phyloP scores from a whole-genome alignment of 2,888 invertebrate species.

The Phytoseiulus persimilis region DNA sequence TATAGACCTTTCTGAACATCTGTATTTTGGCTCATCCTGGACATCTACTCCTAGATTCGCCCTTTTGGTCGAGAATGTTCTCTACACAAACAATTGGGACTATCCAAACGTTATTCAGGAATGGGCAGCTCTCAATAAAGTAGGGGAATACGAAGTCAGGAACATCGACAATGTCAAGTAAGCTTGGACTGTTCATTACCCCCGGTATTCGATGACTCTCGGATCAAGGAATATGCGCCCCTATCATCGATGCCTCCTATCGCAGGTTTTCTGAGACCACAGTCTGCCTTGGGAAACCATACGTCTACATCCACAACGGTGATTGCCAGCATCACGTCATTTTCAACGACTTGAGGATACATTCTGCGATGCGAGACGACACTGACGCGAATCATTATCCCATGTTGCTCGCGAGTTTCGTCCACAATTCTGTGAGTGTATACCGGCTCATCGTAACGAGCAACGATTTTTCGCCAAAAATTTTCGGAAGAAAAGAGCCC shows the following conservation, averaged over 20 bases:
- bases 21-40: not conserved
- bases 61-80: not conserved
- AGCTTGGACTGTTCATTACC: too few species aligned
- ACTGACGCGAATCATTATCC: not conserved
- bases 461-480: too few species aligned
- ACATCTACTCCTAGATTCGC: not conserved
- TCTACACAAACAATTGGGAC: slow-evolving; percentile 24
- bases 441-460: too few species aligned
- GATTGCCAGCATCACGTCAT: slow-evolving; percentile 77
- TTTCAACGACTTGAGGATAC: slow-evolving; percentile 44
- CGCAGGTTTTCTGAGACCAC: slow-evolving; percentile 44
- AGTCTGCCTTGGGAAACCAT: slow-evolving; percentile 58
- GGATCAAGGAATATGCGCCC: too few species aligned
- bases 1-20: not conserved
- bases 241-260: not conserved
- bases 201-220: too few species aligned
- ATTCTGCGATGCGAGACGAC: not conserved
- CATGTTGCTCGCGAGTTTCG: slow-evolving; percentile 7
- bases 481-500: too few species aligned
- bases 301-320: slow-evolving; percentile 81
- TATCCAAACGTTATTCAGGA: slow-evolving; percentile 6
- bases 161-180: not conserved
- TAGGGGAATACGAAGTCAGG: not conserved
- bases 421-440: not conserved
- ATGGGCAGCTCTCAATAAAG: not conserved